Base-by-base conservation (phyloP, 2,888 invertebrate species). In the Dicyrtoma fusca region DNA sequence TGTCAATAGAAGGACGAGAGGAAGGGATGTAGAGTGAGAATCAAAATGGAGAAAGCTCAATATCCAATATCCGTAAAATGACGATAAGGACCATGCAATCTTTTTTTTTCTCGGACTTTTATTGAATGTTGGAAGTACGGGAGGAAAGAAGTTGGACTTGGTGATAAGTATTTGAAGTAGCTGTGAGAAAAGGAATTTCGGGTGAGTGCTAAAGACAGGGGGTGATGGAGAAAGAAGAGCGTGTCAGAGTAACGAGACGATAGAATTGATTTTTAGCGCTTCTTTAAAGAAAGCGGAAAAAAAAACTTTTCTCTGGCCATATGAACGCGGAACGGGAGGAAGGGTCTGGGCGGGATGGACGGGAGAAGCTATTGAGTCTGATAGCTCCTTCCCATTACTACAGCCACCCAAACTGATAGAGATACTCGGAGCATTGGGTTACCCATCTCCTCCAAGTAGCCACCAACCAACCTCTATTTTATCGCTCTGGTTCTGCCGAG, bases 221-320 rank as follows among this genome's bases (percentile, higher is more conserved):
- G 21, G 53, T 34, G 34, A 53, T 19, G 19, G 21, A 53, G 21
- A n/a, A 21, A 49, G 17, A 49, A 34, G 34, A 34, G 34, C 11
- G 49, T 11, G 21, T 21, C 13, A 14, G 25, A 23, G 55, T 8
- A 23, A 14, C 23, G 21, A 14, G 14, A n/a, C 34, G 53, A 53
- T 53, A 6, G 53, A 53, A 53, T 53, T 53, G 53, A 53, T 53
- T 53, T 53, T 53, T 53, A 53, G 53, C 21, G n/a, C 19, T 53
- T 21, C 21, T 21, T 53, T 34, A 34, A 34, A 34, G 34, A 3
- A 34, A 34, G 8, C 34, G 34, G n/a, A 34, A 34, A 34, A 34
- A 34, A 34, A 34, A 34, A 34, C 34, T 34, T 34, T 34, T 34
- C 8, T 34, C 34, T 34, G 3, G 4, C 34, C 34, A 34, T 34